A percentile compares a stretch with the other conserved stretches of the same genome.
phyloP scores from a whole-genome alignment of 1,140 invertebrate genomes.

The Habropoda laboriosa region DNA sequence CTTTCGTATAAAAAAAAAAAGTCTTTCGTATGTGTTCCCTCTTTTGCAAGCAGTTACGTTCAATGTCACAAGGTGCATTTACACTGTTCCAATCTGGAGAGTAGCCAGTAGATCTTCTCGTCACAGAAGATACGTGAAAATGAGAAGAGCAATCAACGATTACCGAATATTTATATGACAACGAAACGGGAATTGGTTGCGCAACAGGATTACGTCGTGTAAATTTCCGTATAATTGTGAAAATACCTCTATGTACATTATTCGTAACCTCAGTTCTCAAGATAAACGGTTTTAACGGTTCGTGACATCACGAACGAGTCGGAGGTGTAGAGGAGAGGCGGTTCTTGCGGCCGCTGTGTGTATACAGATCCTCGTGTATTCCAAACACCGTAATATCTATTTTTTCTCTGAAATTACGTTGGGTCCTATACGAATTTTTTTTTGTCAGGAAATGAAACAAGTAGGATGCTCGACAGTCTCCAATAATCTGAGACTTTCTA shows the following conservation, averaged over 20 bases:
- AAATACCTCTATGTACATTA: conserved; percentile 18
- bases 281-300: conserved; percentile 43
- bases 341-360: not conserved
- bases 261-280: conserved; percentile 15
- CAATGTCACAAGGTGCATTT: too few relatives aligned
- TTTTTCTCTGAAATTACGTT: conserved; percentile 33
- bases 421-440: conserved; percentile 25
- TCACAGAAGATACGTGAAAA: not conserved
- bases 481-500: not conserved
- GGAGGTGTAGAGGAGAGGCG: conserved; percentile 19
- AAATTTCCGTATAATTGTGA: conserved; percentile 13
- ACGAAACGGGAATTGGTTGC: conserved; percentile 15
- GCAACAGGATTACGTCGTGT: conserved; percentile 7
- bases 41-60: too few relatives aligned
- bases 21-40: too few relatives aligned
- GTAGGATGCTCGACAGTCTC: not conserved
- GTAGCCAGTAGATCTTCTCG: not conserved
- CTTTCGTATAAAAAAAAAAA: too few relatives aligned
- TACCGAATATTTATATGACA: not conserved
- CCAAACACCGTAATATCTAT: conserved; percentile 40
- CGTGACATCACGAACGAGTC: conserved; percentile 27
- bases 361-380: conserved; percentile 29
- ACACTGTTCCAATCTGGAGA: not conserved
- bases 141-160: not conserved
- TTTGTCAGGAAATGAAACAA: not conserved